These are phyloP conservation scores for Aspidiotus destructor DNA, from an alignment of 2,888 invertebrate genomes.

Conservation along the genomic window DNA sequence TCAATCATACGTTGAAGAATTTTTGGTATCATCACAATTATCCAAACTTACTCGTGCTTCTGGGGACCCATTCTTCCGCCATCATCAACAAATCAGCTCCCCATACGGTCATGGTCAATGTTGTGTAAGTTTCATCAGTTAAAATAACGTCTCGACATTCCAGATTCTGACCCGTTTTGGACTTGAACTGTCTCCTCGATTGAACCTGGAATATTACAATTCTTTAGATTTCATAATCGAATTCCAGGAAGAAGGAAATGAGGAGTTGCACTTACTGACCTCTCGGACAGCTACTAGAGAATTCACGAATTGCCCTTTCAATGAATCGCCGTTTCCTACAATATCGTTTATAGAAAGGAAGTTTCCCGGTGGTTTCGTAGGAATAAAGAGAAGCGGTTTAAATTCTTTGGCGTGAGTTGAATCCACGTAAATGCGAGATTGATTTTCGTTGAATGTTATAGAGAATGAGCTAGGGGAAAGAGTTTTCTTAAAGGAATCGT, in stretches of 20 bases:
- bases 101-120: conserved; percentile 54
- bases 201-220: conserved; percentile 44
- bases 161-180: conserved; percentile 51
- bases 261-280: conserved; percentile 39
- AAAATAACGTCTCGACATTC: conserved; percentile 57
- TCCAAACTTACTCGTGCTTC: conserved; percentile 46
- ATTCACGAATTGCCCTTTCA: conserved; percentile 51
- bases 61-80: conserved; percentile 57
- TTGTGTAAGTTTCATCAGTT: conserved; percentile 54
- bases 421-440: conserved; percentile 53
- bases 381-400: conserved; percentile 50
- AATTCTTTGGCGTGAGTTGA: conserved; percentile 46
- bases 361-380: conserved; percentile 55
- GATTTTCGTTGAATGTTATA: conserved; percentile 56
- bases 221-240: background rate
- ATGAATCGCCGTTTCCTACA: conserved; percentile 43
- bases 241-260: background rate
- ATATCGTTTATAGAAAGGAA: conserved; percentile 51
- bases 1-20: background rate
- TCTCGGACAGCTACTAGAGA: conserved; percentile 59
- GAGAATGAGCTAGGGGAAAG: conserved; percentile 51
- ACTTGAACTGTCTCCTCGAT: conserved; percentile 52
- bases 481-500: background rate
- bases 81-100: conserved; percentile 59
- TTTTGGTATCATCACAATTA: background rate